These are phyloP conservation scores for Gisinianus flammeolus DNA, from an alignment of 2,888 invertebrate species.

Conservation along the genomic window DNA sequence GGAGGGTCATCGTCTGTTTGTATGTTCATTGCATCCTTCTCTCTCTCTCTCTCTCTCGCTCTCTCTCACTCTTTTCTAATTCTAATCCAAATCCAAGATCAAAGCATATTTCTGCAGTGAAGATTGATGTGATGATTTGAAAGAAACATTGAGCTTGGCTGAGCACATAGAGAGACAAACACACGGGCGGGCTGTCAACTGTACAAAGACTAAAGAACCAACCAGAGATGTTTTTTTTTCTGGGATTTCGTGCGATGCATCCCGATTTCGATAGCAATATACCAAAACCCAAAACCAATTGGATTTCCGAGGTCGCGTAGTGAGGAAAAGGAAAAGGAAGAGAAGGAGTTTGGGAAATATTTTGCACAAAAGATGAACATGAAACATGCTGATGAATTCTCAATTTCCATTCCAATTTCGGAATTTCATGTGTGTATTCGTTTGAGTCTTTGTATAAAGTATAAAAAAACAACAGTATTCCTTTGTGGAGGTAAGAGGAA, in stretches of 20 bases:
- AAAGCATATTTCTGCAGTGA: slow-evolving; percentile 38
- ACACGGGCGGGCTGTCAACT: not conserved
- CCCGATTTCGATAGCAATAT: too few relatives aligned
- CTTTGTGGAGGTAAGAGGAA: too few relatives aligned
- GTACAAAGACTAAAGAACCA: not conserved
- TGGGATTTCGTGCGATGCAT: not conserved
- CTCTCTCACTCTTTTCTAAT: not conserved
- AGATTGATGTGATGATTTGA: slow-evolving; percentile 37
- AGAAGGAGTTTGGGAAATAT: not conserved
- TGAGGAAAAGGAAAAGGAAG: not conserved
- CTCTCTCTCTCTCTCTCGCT: not conserved
- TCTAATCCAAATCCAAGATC: slow-evolving; percentile 20
- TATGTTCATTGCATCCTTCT: slow-evolving; percentile 5
- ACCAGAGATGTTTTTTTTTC: not conserved
- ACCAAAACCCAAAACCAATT: too few relatives aligned
- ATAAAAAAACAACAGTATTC: too few relatives aligned
- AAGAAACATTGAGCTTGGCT: not conserved
- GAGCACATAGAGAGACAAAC: not conserved
- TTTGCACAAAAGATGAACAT: too few relatives aligned
- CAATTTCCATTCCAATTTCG: too few relatives aligned
- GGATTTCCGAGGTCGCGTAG: not conserved
- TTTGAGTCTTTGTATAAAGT: too few relatives aligned
- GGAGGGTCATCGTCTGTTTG: not conserved
- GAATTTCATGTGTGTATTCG: too few relatives aligned
- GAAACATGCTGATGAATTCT: too few relatives aligned